phyloP scores from a whole-genome alignment of 2,797 vertebrate species.

The Chaetophractus vellerosus region DNA sequence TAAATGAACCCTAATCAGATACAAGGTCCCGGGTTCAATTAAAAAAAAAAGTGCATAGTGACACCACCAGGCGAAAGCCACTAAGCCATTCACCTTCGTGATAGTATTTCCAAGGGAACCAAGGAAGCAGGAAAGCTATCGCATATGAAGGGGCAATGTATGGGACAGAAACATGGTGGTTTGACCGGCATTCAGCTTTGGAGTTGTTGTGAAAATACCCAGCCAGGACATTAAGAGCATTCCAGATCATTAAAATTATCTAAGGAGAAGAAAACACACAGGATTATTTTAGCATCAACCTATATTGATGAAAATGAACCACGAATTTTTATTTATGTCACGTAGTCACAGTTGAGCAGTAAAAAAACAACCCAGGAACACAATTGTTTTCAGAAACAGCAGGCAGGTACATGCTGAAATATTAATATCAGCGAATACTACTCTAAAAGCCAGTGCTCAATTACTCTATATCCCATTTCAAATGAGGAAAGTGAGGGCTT shows the following conservation, averaged over 20 bases:
- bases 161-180: slow-evolving; percentile 91
- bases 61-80: slow-evolving; percentile 92
- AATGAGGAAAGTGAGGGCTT: not conserved
- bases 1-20: too few relatives aligned
- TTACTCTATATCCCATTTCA: not conserved
- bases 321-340: not conserved
- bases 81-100: slow-evolving; percentile 93
- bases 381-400: not conserved
- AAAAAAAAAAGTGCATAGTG: slow-evolving; percentile 92
- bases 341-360: not conserved
- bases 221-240: slow-evolving; percentile 94
- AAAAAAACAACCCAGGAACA: not conserved
- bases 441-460: not conserved
- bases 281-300: not conserved
- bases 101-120: slow-evolving; percentile 96
- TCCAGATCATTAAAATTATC: slow-evolving; percentile 96
- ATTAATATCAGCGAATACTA: not conserved
- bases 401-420: not conserved
- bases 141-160: slow-evolving; percentile 94
- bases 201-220: slow-evolving; percentile 95
- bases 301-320: not conserved
- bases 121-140: slow-evolving; percentile 94
- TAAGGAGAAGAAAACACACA: slow-evolving; percentile 80
- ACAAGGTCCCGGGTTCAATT: too few relatives aligned
- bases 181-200: slow-evolving; percentile 90